Evolutionary conservation across 2,113 vertebrate genomes (phyloP).

Genomic region (Macquaria australasica): DNA sequence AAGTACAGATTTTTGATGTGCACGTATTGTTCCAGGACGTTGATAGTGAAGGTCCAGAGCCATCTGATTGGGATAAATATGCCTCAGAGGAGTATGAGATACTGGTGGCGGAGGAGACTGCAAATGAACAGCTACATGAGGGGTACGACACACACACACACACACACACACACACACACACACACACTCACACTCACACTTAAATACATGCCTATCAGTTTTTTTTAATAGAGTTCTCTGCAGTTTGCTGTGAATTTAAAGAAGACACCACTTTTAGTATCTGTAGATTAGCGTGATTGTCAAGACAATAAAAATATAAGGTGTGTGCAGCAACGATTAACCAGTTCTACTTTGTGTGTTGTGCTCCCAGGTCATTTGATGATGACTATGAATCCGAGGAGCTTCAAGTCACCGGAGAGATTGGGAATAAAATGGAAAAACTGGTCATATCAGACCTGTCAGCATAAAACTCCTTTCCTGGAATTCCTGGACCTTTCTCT

Average conservation of each 20-base stretch:
- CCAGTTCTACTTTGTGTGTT: slow-evolving; percentile 56
- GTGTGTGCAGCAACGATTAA: background rate
- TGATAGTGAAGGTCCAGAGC: slow-evolving; percentile 94
- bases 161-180: too few species aligned
- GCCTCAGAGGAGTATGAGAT: slow-evolving; percentile 98
- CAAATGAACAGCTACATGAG: slow-evolving; percentile 94
- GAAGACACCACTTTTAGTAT: background rate
- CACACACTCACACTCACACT: too few species aligned
- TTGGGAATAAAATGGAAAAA: slow-evolving; percentile 93
- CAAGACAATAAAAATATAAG: background rate
- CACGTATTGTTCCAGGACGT: slow-evolving; percentile 86
- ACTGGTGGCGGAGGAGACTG: slow-evolving; percentile 96
- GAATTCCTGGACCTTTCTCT: slow-evolving; percentile 68
- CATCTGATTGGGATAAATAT: slow-evolving; percentile 98
- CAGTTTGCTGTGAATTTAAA: background rate
- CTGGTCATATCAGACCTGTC: slow-evolving; percentile 92
- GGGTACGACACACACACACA: slow-evolving; percentile 82
- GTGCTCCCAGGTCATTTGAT: slow-evolving; percentile 92
- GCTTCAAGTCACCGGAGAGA: slow-evolving; percentile 88
- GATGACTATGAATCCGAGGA: slow-evolving; percentile 96
- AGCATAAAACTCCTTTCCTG: slow-evolving; percentile 77
- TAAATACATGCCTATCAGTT: background rate
- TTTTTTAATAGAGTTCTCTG: background rate
- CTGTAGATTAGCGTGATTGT: background rate
- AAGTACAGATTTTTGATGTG: slow-evolving; percentile 16